Evolutionary conservation across 2,797 vertebrate species (phyloP).

Genomic region (Chelmon rostratus): DNA sequence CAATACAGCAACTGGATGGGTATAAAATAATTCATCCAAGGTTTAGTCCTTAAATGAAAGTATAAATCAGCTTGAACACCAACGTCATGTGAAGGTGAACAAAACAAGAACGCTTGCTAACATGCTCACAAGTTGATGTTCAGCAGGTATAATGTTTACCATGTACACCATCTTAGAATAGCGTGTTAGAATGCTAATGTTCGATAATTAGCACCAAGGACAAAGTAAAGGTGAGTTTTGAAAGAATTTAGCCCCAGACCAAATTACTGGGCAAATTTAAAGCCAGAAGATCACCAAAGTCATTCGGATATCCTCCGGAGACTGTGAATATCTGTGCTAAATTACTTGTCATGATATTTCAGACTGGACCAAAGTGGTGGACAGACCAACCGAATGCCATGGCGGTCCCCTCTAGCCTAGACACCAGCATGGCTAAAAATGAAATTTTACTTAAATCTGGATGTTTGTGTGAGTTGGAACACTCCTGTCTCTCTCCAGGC

Average conservation of each 20-base stretch:
- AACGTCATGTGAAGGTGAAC: neutral
- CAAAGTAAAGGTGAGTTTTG: neutral
- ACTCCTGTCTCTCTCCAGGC: constrained; percentile 79
- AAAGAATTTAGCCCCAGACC: neutral
- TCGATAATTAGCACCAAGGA: too few species aligned
- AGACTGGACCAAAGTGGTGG: neutral
- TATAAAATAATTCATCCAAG: neutral
- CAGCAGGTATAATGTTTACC: too few species aligned
- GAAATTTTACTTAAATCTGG: neutral
- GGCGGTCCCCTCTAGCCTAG: neutral
- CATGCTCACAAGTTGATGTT: too few species aligned
- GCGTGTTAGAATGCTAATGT: too few species aligned
- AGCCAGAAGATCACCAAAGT: neutral
- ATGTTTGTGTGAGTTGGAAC: neutral
- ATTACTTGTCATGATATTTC: neutral
- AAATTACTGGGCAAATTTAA: neutral
- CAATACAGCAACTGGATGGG: neutral
- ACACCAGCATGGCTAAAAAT: neutral
- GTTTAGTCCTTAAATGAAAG: neutral
- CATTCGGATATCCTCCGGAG: neutral
- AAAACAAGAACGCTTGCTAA: too few species aligned
- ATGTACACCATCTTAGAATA: too few species aligned
- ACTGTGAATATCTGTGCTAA: neutral
- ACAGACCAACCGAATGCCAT: neutral
- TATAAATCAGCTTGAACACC: neutral